Base-by-base conservation (phyloP, 1,140 invertebrate genomes). In the Drosophila watanabei region DNA sequence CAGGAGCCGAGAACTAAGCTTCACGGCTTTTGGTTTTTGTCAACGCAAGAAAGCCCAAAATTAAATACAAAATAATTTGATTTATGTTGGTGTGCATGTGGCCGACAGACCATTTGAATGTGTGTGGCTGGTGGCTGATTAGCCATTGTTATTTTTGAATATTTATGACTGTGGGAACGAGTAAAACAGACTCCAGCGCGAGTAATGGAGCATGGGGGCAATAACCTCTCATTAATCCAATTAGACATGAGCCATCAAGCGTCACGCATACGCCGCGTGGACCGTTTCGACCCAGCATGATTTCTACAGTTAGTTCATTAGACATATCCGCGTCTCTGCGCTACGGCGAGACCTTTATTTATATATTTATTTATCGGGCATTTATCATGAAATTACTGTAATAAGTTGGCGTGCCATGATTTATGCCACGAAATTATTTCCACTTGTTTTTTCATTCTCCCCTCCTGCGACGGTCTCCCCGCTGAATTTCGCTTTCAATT, bases 1-100 rank as follows among this genome's bases (percentile, higher is more conserved):
- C 35, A 43, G 54, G 37, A 39, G 32, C 43, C 48, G 52, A 70
- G 24, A 73, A 73, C 78, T 73, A 85, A 78, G 77, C 63, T 66
- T 64, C 56, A 61, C 66, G 77, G 82, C 63, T 77, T 84, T 77
- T 80, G 71, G 77, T 64, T 84, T 76, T 85, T 69, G 62, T 69
- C 45, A 65, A 39, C 60, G 64, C 48, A 63, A 70, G 57, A 61
- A 80, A 72, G 46, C 78, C 63, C 45, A 41, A 85, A 85, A 78
- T 78, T 81, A 85, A 83, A 85, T 85, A 81, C 60, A 81, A 80
- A 81, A 84, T 76, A 64, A 81, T 85, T 81, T 84, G 82, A 84
- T 81, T 80, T 85, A 85, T 84, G 78, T 60, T 35, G 71, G 61
- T 66, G 60, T 56, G 59, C 46, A 16, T 48, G 43, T 66, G 48